phyloP scores from a whole-genome alignment of 1,140 invertebrate species.

The Lethrus apterus region DNA sequence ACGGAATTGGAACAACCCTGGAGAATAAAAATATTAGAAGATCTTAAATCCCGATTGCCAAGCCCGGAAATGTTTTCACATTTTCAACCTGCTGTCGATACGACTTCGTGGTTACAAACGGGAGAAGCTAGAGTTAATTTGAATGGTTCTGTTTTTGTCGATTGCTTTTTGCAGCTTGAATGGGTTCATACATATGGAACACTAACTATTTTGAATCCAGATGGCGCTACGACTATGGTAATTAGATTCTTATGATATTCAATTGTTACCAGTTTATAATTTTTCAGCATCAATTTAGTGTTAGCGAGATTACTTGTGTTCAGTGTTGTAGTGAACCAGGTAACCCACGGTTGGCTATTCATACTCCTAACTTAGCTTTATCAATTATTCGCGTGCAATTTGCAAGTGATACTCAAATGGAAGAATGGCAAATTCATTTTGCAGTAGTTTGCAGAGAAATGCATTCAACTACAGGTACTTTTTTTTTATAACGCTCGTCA shows the following conservation, averaged over 20 bases:
- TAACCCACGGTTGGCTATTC: constrained; percentile 61
- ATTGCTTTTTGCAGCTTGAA: constrained; percentile 74
- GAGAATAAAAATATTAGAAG: constrained; percentile 64
- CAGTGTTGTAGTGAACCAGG: constrained; percentile 69
- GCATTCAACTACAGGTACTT: constrained; percentile 23
- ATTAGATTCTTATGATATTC: too few relatives aligned
- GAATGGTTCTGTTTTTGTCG: constrained; percentile 53
- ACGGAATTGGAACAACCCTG: constrained; percentile 63
- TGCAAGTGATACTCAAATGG: constrained; percentile 68
- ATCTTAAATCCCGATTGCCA: constrained; percentile 52
- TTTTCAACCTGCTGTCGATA: constrained; percentile 63
- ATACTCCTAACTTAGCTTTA: constrained; percentile 54
- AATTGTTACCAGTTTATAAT: too few relatives aligned
- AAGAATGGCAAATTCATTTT: constrained; percentile 78
- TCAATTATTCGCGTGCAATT: constrained; percentile 63
- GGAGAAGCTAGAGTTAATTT: constrained; percentile 65
- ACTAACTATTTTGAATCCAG: constrained; percentile 66
- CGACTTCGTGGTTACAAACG: constrained; percentile 74
- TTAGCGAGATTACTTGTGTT: constrained; percentile 67
- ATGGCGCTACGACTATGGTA: constrained; percentile 66
- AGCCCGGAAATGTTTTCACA: constrained; percentile 27
- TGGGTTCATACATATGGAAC: constrained; percentile 68
- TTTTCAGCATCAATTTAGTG: constrained; percentile 50
- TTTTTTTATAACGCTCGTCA: not conserved
- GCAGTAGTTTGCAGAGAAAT: constrained; percentile 45